Percentiles rank a stretch among this genome's conserved stretches.
Evolutionary conservation across 1,140 invertebrate genomes (phyloP).

Genomic region (Sitobion miscanthi): DNA sequence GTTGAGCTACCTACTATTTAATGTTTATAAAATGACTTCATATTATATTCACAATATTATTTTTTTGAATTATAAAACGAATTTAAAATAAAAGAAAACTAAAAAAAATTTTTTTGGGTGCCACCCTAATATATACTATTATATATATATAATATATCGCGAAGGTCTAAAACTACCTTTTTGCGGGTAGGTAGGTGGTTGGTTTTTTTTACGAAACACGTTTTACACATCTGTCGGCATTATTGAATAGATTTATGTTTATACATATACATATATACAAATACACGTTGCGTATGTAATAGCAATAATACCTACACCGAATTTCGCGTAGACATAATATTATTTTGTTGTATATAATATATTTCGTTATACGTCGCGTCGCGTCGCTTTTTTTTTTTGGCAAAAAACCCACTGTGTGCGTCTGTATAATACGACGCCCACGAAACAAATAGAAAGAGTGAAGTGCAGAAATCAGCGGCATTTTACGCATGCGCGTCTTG

Average conservation of each 20-base stretch:
- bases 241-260: constrained; percentile 1
- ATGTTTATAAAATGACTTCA: background rate
- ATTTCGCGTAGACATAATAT: background rate
- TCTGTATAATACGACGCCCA: background rate
- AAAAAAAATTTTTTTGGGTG: background rate
- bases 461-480: background rate
- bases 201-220: background rate
- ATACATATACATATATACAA: background rate
- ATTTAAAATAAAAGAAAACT: background rate
- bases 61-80: background rate
- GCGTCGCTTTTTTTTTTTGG: background rate
- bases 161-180: background rate
- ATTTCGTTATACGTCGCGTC: background rate
- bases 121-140: background rate
- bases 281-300: background rate
- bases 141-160: background rate
- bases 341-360: background rate
- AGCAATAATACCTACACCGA: constrained; percentile 1
- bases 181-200: background rate
- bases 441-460: background rate
- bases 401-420: background rate
- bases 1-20: background rate
- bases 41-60: background rate
- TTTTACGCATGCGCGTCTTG: background rate
- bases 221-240: constrained; percentile 13